Base-by-base conservation (phyloP, 2,888 invertebrate species). In the Eupithecia insigniata region DNA sequence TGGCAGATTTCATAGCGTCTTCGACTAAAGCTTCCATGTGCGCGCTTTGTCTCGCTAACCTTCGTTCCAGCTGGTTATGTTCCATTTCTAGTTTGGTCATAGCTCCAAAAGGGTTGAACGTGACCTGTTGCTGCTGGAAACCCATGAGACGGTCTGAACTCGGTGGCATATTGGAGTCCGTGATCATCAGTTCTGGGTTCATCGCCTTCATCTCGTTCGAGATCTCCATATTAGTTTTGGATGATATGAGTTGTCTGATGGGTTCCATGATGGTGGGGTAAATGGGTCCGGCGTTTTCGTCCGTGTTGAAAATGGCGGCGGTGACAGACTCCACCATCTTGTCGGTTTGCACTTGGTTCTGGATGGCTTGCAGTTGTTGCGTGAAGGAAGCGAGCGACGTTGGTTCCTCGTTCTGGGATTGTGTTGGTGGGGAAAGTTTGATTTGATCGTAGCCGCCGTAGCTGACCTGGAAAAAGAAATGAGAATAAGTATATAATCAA, bases 311-410 rank as follows among this genome's bases (percentile, higher is more conserved):
- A 78, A 94, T 93, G 76, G 94, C 94, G 32, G 94, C 94, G 26
- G 94, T 93, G 65, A 94, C 94, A 0, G 90, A 88, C 77, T 94
- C 94, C 67, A 94, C 94, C 93, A 94, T 93, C 83, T 94, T 94
- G 86, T 94, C 94, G 3, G 94, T 94, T 79, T 94, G 93, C 69
- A 90, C 93, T 79, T 94, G 94, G 80, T 88, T 93, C 83, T 94
- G 94, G 46, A 94, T 90, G 72, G 92, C 93, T 74, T 93, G 93
- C 73, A 94, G 87, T 73, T 92, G 91, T 78, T 94, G 93, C 43
- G 93, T 90, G 87, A 94, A 94, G 7, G 91, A 85, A 1, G 83
- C 89, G 28, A 92, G 85, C 0, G 91, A 86, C 1, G 92, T 88
- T 81, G 89, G 95, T 1, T 90, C 81, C 76, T 89, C 88, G 83